phyloP scores from a whole-genome alignment of 2,797 vertebrate species.

The Varecia variegata region DNA sequence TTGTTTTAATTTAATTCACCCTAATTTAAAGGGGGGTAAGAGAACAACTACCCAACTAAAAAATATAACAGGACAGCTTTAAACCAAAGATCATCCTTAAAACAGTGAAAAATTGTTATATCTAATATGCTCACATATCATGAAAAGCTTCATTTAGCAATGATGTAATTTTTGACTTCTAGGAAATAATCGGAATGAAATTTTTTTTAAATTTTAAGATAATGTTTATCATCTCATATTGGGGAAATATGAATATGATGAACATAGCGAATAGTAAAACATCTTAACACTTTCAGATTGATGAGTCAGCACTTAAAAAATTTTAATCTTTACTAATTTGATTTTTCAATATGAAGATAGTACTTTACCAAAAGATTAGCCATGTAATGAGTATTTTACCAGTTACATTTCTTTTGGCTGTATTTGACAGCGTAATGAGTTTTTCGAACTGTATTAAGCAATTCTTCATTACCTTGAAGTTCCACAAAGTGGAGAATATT shows the following conservation, averaged over 20 bases:
- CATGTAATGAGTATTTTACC: conserved; percentile 32
- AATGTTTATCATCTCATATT: neutral
- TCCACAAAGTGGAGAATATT: conserved; percentile 43
- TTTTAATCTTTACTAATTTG: neutral
- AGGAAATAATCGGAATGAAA: conserved; percentile 34
- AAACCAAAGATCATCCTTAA: conserved; percentile 65
- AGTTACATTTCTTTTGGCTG: conserved; percentile 38
- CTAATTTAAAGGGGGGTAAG: neutral
- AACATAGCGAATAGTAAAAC: neutral
- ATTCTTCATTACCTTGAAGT: conserved; percentile 32
- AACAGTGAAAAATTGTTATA: neutral
- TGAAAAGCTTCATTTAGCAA: conserved; percentile 23
- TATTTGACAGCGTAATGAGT: conserved; percentile 17
- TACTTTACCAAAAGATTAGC: conserved; percentile 50
- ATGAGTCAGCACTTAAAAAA: neutral
- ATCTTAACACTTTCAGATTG: conserved; percentile 18
- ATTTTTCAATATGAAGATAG: conserved; percentile 43
- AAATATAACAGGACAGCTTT: conserved; percentile 16
- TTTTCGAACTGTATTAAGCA: conserved; percentile 36
- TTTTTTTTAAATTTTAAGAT: conserved; percentile 29
- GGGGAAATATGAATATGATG: neutral
- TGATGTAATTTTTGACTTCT: conserved; percentile 39
- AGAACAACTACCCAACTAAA: neutral
- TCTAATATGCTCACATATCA: neutral
- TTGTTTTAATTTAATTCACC: neutral